Percentiles rank a stretch among this genome's conserved stretches.
These are phyloP conservation scores for Caenorhabditis auriculariae DNA, from an alignment of 2,888 invertebrate species.

Conservation along the genomic window DNA sequence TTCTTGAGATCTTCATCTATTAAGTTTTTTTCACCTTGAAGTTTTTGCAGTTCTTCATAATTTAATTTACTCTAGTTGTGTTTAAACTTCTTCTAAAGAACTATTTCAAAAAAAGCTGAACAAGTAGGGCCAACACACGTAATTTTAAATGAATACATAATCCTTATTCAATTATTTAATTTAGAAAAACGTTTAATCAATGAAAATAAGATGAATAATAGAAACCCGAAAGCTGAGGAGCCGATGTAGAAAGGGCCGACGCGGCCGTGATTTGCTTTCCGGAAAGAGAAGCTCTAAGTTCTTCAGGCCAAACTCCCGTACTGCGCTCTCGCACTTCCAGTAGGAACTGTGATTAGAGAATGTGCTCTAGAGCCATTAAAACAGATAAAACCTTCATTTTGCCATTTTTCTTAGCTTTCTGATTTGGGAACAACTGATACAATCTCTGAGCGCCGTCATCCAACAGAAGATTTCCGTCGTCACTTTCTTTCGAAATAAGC, in stretches of 20 bases:
- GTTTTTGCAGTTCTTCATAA: too few species aligned
- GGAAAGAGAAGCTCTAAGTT: slow-evolving; percentile 68
- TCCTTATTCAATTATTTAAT: too few species aligned
- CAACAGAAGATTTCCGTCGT: slow-evolving; percentile 27
- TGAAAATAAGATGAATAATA: neutral
- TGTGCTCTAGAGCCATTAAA: neutral
- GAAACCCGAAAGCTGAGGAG: slow-evolving; percentile 23
- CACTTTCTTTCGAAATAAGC: slow-evolving; percentile 32
- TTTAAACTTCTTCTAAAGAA: too few species aligned
- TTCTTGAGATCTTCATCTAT: neutral
- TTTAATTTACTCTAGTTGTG: too few species aligned
- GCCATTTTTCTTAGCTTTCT: slow-evolving; percentile 28
- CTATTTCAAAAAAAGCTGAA: slow-evolving; percentile 2
- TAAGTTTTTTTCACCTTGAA: too few species aligned
- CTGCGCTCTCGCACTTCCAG: slow-evolving; percentile 76
- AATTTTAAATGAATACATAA: too few species aligned
- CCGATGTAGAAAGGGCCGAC: slow-evolving; percentile 15
- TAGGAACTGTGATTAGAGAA: slow-evolving; percentile 38
- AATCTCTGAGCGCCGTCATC: slow-evolving; percentile 34
- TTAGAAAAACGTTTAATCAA: too few species aligned
- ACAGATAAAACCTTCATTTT: slow-evolving; percentile 13
- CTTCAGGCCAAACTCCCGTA: slow-evolving; percentile 86
- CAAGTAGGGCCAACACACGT: slow-evolving; percentile 1
- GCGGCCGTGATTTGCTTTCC: slow-evolving; percentile 40
- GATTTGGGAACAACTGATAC: slow-evolving; percentile 22